Conservation (phyloP, 2,113 vertebrate species). For the Gracilinanus agilis region DNA sequence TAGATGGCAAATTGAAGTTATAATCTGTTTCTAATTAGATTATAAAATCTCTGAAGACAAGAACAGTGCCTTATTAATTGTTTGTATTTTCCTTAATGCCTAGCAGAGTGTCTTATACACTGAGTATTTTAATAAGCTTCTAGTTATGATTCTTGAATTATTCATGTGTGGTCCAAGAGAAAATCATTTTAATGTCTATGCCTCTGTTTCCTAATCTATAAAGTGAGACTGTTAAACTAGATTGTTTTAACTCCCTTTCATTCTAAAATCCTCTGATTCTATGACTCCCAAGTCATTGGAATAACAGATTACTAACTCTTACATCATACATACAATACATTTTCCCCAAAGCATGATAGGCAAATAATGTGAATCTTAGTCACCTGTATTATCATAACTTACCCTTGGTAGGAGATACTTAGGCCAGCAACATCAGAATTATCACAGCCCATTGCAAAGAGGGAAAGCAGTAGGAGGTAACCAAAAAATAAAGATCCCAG, state of each 20-base stretch:
- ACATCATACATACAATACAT: background rate
- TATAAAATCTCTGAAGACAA: background rate
- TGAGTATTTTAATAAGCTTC: background rate
- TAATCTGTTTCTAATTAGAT: background rate
- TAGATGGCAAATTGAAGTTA: background rate
- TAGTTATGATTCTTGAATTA: background rate
- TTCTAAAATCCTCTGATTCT: background rate
- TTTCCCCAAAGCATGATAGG: background rate
- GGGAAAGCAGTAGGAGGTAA: slow-evolving; percentile 90
- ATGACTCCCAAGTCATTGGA: background rate
- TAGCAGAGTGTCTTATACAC: background rate
- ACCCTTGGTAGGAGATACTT: slow-evolving; percentile 91
- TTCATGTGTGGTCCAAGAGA: background rate
- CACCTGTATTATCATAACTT: slow-evolving; percentile 61
- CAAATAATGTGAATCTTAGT: slow-evolving; percentile 25
- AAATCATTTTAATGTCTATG: background rate
- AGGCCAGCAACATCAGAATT: slow-evolving; percentile 92
- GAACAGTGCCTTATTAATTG: background rate
- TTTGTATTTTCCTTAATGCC: background rate
- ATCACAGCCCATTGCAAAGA: slow-evolving; percentile 92
- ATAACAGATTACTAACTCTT: background rate
- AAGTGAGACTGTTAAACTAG: background rate
- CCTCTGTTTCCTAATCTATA: background rate
- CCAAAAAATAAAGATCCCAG: slow-evolving; percentile 91
- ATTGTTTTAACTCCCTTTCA: background rate